Percentiles rank a stretch among this genome's conserved stretches.
phyloP scores from a whole-genome alignment of 2,113 vertebrate species.

The Talpa occidentalis region DNA sequence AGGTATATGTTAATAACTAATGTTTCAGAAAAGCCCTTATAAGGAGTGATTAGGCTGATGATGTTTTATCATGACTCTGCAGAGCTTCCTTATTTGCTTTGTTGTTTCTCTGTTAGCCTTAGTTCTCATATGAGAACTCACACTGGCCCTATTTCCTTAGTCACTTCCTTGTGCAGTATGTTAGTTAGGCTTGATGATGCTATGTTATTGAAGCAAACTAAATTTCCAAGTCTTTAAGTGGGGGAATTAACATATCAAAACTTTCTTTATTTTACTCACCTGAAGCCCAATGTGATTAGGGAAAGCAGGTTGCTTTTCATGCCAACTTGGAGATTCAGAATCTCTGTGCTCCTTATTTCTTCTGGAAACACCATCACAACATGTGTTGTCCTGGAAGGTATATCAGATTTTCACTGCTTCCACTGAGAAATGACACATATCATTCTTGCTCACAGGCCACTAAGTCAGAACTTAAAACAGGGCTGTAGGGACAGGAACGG shows the following conservation, averaged over 20 bases:
- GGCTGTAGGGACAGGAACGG: no score
- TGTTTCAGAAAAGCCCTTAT: neutral
- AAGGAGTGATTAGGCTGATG: neutral
- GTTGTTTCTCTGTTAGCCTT: neutral
- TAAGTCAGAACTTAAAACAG: neutral
- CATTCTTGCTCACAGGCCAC: neutral
- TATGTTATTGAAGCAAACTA: neutral
- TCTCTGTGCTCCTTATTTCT: neutral
- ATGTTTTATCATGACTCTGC: neutral
- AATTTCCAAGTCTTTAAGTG: neutral
- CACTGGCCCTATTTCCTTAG: neutral
- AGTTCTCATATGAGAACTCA: neutral
- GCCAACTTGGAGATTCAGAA: neutral
- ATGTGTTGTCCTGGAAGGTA: accelerated
- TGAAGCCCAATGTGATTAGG: neutral
- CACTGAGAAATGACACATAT: neutral
- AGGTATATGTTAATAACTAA: neutral
- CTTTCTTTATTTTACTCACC: neutral
- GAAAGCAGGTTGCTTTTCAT: neutral
- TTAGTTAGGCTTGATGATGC: neutral
- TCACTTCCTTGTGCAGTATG: neutral
- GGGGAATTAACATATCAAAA: neutral
- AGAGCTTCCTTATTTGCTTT: neutral
- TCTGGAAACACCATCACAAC: no score
- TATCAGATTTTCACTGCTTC: neutral